Evolutionary conservation across 2,797 vertebrate genomes (phyloP), one percentile per base, ranked within the genome.

Genomic region (Aldrovandia affinis): DNA sequence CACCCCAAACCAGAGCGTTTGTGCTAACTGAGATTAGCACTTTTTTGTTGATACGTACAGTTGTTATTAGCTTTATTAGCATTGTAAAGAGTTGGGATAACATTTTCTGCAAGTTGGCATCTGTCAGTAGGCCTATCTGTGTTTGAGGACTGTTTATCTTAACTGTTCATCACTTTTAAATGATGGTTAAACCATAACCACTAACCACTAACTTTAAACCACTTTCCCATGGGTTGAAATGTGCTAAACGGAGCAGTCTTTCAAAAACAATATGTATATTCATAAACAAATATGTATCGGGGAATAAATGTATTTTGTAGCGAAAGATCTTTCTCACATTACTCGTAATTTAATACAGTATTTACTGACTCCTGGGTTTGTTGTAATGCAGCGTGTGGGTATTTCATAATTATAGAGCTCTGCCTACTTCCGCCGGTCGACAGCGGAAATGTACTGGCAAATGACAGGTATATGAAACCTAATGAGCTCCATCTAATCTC

Each of bases 401-500:
- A 77, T 44, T 44, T 44, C 39, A 39, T 70, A 77, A 77, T 77
- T 77, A 77, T n/a, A 77, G 18, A 47, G 39, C 39, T 8, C 25
- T 47, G 39, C 42, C 42, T n/a, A 12, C 33, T 33, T 2, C 33
- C 15, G 20, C 2, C 42, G 9, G 42, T 9, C 25, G 15, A 61
- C 33, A 42, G 14, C 12, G 36, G 33, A 42, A 57, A 39, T 33
- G 39, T 36, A n/a, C 80, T 25, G 55, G 20, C 9, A 44, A 61
- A 8, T 63, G 80, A 10, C 54, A 81, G 80, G 55, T 81, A 81
- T 81, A 55, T 59, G 18, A 42, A 81, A 44, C 7, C n/a, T 39
- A 61, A 61, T 61, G 80, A 39, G 55, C 57, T 36, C 55, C 57
- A 33, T 25, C 80, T 61, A 81, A 81, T 81, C 80, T 57, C 42